A percentile compares a stretch with the other conserved stretches of the same genome.
Conservation (phyloP, 2,888 invertebrate genomes). For the Girardia tigrina region DNA sequence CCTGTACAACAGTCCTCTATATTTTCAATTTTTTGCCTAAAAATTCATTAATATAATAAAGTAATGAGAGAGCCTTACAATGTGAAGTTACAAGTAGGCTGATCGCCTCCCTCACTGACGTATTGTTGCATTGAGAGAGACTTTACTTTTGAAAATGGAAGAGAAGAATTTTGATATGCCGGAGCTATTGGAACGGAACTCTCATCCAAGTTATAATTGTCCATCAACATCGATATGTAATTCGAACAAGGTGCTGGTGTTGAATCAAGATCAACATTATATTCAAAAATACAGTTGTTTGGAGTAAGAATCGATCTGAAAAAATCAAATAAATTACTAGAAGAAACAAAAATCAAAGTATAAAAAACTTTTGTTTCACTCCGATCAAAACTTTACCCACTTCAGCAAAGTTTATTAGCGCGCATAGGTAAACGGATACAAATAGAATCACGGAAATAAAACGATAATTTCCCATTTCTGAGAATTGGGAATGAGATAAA, state of each 20-base stretch:
- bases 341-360: neutral
- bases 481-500: slow-evolving; percentile 1
- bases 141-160: neutral
- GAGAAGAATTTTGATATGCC: neutral
- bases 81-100: neutral
- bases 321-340: neutral
- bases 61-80: neutral
- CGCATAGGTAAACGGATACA: neutral
- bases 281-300: neutral
- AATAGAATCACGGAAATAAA: neutral
- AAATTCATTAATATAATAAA: neutral
- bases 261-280: neutral
- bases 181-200: neutral
- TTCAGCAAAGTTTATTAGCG: no score
- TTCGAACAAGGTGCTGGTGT: neutral
- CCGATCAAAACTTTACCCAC: neutral
- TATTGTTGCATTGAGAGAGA: neutral
- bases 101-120: neutral
- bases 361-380: neutral
- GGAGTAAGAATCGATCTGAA: neutral
- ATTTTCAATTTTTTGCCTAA: neutral
- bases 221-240: neutral
- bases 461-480: neutral
- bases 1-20: neutral
- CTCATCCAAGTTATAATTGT: slow-evolving; percentile 4